phyloP scores from a whole-genome alignment of 2,113 vertebrate species.

The Antechinus stuartii region DNA sequence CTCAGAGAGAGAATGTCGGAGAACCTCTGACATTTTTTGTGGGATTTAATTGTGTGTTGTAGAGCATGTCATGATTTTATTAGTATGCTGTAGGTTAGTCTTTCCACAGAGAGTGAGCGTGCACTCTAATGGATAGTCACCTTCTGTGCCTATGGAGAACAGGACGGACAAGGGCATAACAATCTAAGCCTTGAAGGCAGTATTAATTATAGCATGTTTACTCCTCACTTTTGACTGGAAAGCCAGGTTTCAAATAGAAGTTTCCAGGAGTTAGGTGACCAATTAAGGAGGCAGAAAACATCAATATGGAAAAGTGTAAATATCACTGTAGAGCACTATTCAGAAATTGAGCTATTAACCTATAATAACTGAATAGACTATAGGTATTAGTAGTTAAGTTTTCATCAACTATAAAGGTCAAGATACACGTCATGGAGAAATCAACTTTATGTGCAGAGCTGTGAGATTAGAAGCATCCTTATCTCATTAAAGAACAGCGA shows the following conservation, averaged over 20 bases:
- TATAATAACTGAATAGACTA: background rate
- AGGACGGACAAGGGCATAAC: background rate
- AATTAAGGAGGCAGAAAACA: conserved; percentile 33
- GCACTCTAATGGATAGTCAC: background rate
- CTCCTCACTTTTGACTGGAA: conserved; percentile 16
- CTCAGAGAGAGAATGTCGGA: conserved; percentile 3
- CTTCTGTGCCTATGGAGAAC: background rate
- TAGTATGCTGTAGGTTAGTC: background rate
- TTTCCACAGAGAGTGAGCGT: background rate
- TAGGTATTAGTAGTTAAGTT: conserved; percentile 18
- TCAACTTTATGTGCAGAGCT: conserved; percentile 22
- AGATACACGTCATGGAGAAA: background rate
- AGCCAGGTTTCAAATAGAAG: conserved; percentile 19
- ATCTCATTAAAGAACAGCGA: conserved; percentile 2
- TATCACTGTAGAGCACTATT: conserved; percentile 3
- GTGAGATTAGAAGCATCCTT: conserved; percentile 1
- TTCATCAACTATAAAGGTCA: conserved; percentile 30
- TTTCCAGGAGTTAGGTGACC: conserved; percentile 11
- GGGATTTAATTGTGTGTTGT: background rate
- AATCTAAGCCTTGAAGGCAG: background rate
- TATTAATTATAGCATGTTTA: background rate
- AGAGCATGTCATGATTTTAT: background rate
- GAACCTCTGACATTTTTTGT: background rate
- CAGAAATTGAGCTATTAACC: background rate
- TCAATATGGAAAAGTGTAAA: conserved; percentile 26